These are phyloP conservation scores for Gryllus longicercus DNA, from an alignment of 2,888 invertebrate genomes.

Conservation along the genomic window DNA sequence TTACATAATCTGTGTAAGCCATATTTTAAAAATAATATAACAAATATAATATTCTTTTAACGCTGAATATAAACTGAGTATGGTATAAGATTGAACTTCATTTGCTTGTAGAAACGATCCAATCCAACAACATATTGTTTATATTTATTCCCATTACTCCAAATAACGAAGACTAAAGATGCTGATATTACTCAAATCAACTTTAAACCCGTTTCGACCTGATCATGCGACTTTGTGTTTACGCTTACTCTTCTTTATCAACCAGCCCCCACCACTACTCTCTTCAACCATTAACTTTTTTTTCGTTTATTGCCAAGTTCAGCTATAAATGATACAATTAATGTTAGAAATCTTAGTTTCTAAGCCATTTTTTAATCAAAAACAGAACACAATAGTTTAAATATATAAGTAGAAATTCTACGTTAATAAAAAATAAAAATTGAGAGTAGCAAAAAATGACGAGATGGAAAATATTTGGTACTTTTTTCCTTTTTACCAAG, in stretches of 20 bases:
- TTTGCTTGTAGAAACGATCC: background rate
- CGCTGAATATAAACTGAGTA: conserved; percentile 18
- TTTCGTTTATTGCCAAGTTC: background rate
- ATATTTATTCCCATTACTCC: background rate
- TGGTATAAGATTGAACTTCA: background rate
- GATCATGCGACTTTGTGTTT: background rate
- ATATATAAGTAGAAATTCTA: background rate
- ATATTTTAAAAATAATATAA: background rate
- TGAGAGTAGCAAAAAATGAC: background rate
- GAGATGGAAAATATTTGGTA: background rate
- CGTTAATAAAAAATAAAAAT: background rate
- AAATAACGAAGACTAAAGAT: background rate
- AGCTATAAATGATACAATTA: background rate
- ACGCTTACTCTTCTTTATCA: background rate
- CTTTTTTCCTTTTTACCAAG: background rate
- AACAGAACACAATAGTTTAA: background rate
- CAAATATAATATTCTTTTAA: background rate
- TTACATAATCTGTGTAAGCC: background rate
- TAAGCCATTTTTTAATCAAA: background rate
- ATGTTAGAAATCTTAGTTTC: background rate
- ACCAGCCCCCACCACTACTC: background rate
- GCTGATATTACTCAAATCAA: background rate
- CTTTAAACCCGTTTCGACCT: too few relatives aligned
- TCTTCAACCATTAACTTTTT: background rate
- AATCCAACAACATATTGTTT: background rate